These are phyloP conservation scores for Guaruba guarouba DNA, from an alignment of 2,113 vertebrate genomes.

Conservation along the genomic window DNA sequence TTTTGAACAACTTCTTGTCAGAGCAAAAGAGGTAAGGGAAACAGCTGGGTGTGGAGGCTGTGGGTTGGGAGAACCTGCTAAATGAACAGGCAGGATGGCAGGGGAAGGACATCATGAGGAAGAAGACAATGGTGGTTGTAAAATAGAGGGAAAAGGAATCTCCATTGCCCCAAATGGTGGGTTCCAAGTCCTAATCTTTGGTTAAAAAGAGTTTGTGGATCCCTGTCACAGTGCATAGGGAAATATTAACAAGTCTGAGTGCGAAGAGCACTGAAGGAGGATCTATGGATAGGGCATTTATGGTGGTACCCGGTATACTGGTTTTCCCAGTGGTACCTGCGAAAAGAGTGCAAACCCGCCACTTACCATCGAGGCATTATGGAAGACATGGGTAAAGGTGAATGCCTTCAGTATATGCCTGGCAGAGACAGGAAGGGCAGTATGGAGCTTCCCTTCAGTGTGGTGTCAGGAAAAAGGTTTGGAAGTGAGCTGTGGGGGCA, in stretches of 20 bases:
- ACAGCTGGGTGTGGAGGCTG: not conserved
- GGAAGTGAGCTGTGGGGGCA: not conserved
- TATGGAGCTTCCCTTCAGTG: not conserved
- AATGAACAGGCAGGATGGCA: not conserved
- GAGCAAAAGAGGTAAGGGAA: fast-evolving
- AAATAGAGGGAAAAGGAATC: not conserved
- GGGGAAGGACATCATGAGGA: not conserved
- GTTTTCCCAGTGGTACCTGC: not conserved
- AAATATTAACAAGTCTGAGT: not conserved
- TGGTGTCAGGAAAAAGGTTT: not conserved
- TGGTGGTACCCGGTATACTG: fast-evolving
- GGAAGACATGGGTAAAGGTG: not conserved
- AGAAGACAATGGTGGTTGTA: not conserved
- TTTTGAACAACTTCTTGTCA: not conserved
- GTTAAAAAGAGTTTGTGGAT: not conserved
- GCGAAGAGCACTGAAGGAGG: not conserved
- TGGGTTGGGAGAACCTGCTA: not conserved
- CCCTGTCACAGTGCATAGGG: not conserved
- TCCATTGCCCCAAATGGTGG: not conserved
- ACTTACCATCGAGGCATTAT: fast-evolving
- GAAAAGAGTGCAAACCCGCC: not conserved
- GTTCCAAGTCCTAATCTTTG: not conserved
- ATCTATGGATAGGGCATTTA: not conserved
- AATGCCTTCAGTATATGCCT: not conserved
- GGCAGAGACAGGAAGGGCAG: not conserved